A percentile compares a stretch with the other conserved stretches of the same genome.
These are phyloP conservation scores for Thalassophryne amazonica DNA, from an alignment of 2,797 vertebrate genomes.

Conservation along the genomic window DNA sequence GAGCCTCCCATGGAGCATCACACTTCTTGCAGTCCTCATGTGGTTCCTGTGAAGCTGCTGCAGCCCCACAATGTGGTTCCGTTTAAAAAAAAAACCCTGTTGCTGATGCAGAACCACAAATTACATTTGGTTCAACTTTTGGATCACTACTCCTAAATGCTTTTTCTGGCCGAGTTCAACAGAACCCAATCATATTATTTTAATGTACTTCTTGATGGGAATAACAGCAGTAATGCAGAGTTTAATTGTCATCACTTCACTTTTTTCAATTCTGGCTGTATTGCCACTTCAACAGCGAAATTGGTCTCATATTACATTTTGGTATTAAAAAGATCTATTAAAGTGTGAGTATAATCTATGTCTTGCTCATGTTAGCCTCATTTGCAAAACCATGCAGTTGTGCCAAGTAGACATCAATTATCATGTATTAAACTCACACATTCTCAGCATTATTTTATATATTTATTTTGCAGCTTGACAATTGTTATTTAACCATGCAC, in stretches of 20 bases:
- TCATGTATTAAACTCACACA: slow-evolving; percentile 13
- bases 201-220: background rate
- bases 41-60: no score
- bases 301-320: background rate
- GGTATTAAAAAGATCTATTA: background rate
- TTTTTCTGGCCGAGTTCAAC: slow-evolving; percentile 2
- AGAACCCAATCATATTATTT: background rate
- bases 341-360: slow-evolving; percentile 1
- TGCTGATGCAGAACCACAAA: no score
- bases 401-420: background rate
- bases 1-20: no score
- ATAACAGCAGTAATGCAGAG: background rate
- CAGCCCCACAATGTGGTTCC: no score
- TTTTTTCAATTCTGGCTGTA: background rate
- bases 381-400: background rate
- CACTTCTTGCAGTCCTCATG: no score
- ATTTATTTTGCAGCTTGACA: no score
- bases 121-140: no score
- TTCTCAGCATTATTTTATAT: no score
- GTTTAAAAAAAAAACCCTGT: no score
- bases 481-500: no score
- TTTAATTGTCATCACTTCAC: background rate
- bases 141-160: slow-evolving; percentile 19
- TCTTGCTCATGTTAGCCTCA: no score
- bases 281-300: background rate